Conservation (phyloP, 2,888 invertebrate species). For the Chaetoderma sp. region DNA sequence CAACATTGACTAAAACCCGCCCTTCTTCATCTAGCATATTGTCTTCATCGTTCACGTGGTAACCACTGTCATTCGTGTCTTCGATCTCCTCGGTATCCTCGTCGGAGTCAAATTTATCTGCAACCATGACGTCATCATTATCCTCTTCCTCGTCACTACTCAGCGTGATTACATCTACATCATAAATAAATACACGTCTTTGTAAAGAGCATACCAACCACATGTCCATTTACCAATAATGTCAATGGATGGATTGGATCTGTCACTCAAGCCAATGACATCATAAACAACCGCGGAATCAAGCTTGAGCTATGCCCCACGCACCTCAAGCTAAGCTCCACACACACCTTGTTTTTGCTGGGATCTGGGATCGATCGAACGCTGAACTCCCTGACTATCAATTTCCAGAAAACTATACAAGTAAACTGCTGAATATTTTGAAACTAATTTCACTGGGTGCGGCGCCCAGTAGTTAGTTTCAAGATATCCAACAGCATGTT, state of each 20-base stretch:
- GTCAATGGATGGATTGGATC: neutral
- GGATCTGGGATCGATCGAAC: too few species aligned
- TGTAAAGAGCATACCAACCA: neutral
- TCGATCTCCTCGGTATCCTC: conserved; percentile 83
- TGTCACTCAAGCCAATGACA: neutral
- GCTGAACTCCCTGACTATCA: too few species aligned
- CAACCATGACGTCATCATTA: conserved; percentile 68
- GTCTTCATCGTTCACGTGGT: conserved; percentile 90
- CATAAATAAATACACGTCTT: neutral
- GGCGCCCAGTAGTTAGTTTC: too few species aligned
- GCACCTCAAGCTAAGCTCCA: too few species aligned
- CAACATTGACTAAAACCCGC: conserved; percentile 91
- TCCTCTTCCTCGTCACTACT: conserved; percentile 48
- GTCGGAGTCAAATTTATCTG: conserved; percentile 40
- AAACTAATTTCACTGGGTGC: too few species aligned
- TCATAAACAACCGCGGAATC: too few species aligned
- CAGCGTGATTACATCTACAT: conserved; percentile 45
- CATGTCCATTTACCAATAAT: neutral
- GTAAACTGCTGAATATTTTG: too few species aligned
- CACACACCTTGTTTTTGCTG: too few species aligned
- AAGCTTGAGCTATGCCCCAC: too few species aligned
- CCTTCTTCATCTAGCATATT: conserved; percentile 93
- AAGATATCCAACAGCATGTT: too few species aligned
- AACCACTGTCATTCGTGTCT: conserved; percentile 89
- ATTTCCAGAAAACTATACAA: too few species aligned